Conservation (phyloP, 2,888 invertebrate species). For the Quadriops clusia region DNA sequence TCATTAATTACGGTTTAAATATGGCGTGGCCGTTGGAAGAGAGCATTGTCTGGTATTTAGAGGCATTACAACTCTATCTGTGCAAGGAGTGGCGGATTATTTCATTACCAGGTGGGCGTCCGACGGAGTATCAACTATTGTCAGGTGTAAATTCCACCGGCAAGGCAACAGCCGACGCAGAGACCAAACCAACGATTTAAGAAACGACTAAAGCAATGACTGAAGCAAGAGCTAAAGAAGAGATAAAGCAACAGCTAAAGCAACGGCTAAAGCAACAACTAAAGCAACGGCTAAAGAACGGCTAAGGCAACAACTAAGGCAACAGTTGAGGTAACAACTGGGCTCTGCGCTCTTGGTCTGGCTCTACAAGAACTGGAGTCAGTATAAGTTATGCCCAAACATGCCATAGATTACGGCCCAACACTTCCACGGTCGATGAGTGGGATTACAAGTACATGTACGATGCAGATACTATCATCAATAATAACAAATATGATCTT, state of each 20-base stretch:
- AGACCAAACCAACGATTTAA: too few relatives aligned
- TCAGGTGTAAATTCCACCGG: slow-evolving; percentile 34
- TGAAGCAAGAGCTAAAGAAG: too few relatives aligned
- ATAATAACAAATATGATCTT: slow-evolving; percentile 27
- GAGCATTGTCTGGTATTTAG: slow-evolving; percentile 28
- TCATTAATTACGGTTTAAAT: slow-evolving; percentile 25
- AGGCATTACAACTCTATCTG: slow-evolving; percentile 36
- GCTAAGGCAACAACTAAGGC: too few relatives aligned
- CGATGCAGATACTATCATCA: slow-evolving; percentile 31
- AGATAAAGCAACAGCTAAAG: too few relatives aligned
- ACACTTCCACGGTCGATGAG: slow-evolving; percentile 21
- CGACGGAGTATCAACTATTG: slow-evolving; percentile 32
- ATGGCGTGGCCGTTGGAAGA: slow-evolving; percentile 20
- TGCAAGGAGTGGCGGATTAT: slow-evolving; percentile 36
- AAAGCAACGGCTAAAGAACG: too few relatives aligned
- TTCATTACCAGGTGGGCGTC: slow-evolving; percentile 34
- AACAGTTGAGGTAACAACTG: too few relatives aligned
- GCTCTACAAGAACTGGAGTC: too few relatives aligned
- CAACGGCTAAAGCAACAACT: too few relatives aligned
- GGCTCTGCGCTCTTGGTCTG: too few relatives aligned
- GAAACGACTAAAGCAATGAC: too few relatives aligned
- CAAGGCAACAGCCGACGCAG: too few relatives aligned
- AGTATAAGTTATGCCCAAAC: slow-evolving; percentile 19
- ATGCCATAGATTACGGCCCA: slow-evolving; percentile 16
- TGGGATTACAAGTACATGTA: slow-evolving; percentile 33